phyloP scores from a whole-genome alignment of 2,113 vertebrate species.

The Castor canadensis region DNA sequence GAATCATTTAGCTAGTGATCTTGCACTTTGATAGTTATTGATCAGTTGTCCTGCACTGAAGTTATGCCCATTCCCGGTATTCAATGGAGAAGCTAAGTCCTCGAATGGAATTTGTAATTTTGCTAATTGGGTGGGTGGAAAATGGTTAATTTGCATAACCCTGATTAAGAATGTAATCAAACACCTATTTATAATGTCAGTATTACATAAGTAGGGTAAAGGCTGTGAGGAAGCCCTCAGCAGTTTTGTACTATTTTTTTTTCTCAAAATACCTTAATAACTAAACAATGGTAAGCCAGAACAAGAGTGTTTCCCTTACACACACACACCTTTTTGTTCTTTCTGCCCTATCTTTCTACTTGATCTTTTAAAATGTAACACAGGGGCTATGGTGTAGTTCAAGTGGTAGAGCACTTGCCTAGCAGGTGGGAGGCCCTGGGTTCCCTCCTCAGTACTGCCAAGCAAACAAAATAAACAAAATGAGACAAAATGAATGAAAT shows the following conservation, averaged over 20 bases:
- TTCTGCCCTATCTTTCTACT: neutral
- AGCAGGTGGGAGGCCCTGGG: no score
- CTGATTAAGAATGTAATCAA: neutral
- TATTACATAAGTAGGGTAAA: neutral
- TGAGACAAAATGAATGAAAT: no score
- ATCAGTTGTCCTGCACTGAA: neutral
- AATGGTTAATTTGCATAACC: neutral
- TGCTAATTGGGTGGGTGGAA: neutral
- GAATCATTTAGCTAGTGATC: neutral
- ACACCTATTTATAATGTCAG: neutral
- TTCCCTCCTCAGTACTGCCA: no score
- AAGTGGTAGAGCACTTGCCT: no score
- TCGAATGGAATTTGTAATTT: neutral
- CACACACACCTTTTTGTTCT: neutral
- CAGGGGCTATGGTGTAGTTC: no score
- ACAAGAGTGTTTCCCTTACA: neutral
- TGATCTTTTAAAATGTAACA: neutral
- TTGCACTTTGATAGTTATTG: neutral
- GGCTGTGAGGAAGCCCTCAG: no score
- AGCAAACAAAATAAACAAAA: no score
- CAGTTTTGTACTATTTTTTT: no score
- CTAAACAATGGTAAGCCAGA: neutral
- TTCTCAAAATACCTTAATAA: neutral
- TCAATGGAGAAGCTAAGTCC: no score
- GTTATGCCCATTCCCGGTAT: neutral